Evolutionary conservation across 2,797 vertebrate species (phyloP), one percentile per base, ranked within the genome.

Genomic region (Anolis apletophallus): DNA sequence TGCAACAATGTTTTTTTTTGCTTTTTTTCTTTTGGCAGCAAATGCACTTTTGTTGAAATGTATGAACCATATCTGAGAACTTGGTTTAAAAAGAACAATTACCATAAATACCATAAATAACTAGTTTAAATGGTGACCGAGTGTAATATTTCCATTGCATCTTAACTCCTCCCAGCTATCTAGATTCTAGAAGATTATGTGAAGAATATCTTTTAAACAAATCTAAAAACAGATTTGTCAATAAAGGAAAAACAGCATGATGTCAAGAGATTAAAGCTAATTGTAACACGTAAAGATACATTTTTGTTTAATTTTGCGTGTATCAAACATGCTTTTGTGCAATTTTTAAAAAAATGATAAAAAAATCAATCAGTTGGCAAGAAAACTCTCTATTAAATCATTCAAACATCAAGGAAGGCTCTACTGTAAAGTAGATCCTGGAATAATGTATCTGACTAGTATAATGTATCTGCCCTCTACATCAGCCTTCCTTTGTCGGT

Each of bases 61-160:
- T 64, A 75, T 64, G 46, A 68, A 54, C n/a, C 40, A 54, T 32
- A 69, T 74, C 69, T 81, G 19, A 74, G 23, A 64, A 54, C 40
- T 29, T 64, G 55, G 34, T 29, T 80, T 46, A 64, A 67, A 23
- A 54, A 74, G n/a, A 73, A 64, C n/a, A 74, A 61, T 68, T 67
- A 75, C 46, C 55, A 19, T 10, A 81, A 68, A 81, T 81, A 86
- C n/a, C n/a, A n/a, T n/a, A n/a, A n/a, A 86, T 81, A 34, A 81
- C 23, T 19, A n/a, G 46, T 54, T 50, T 61, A 64, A 29, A 64
- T 29, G 61, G 61, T 64, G 3, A 29, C 72, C 81, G 78, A 54
- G 21, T 74, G 17, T 34, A 23, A 10, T 74, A 23, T 67, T 74
- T 64, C 17, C 36, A 67, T 74, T 54, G 23, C 13, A 6, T 26